Evolutionary conservation across 2,888 invertebrate species (phyloP), one percentile per base, ranked within the genome.

Genomic region (Suillia variegata): DNA sequence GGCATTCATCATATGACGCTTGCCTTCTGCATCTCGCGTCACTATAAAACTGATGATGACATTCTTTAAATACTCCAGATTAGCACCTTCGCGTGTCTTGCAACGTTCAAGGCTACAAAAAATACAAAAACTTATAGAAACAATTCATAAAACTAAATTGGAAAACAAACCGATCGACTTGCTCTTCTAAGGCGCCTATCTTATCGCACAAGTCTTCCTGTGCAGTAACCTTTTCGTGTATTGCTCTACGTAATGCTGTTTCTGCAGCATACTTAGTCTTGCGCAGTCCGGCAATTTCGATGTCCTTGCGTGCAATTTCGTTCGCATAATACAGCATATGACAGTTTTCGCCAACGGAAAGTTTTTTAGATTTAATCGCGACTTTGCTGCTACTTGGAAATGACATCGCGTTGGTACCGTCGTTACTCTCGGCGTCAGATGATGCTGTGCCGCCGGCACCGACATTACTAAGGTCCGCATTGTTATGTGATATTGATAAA

Each of bases 41-140:
- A 89, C 85, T 31, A 95, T 83, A 76, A 89, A 95, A 63, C 92
- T 91, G 55, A 93, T 86, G 54, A 94, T 89, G 3, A 96, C 94
- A 82, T 96, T 96, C 80, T 96, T 94, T 58, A 96, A 80, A 77
- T 96, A 96, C 78, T 95, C 95, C 38, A 95, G 81, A 81, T 94
- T 95, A 0, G 93, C 93, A 6, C 92, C 92, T 80, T 93, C 93
- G 0, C 93, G 84, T 1, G 91, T 90, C 71, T 90, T 91, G 67
- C 86, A 88, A n/a, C 89, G 85, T 70, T 88, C 86, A 60, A 90
- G 80, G 70, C 90, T 89, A 79, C 12, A 77, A 67, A 49, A 26
- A n/a, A 47, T n/a, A n/a, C n/a, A n/a, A n/a, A n/a, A n/a, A n/a
- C n/a, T n/a, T n/a, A n/a, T 21, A 38, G 54, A 47, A 69, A 63